Percentiles rank a stretch among this genome's conserved stretches.
These are phyloP conservation scores for Lethrus apterus DNA, from an alignment of 1,140 invertebrate genomes.

Conservation along the genomic window DNA sequence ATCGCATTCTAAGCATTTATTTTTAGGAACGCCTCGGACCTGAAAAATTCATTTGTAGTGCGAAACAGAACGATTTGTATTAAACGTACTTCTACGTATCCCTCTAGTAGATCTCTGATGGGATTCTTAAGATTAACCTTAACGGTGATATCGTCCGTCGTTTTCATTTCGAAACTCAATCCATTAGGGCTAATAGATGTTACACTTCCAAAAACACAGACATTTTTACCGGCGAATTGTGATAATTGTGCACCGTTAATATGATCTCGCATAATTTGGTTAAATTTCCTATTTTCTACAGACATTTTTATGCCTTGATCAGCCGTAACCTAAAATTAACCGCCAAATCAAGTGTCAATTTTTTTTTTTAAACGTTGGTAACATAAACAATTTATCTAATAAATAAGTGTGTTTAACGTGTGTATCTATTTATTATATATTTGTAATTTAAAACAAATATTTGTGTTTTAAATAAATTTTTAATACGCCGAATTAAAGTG, in stretches of 20 bases:
- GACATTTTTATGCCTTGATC: constrained; percentile 1
- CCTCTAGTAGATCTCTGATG: constrained; percentile 4
- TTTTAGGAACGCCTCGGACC: constrained; percentile 23
- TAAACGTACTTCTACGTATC: constrained; percentile 20
- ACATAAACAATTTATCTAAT: no score
- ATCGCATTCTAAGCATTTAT: constrained; percentile 18
- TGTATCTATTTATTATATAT: no score
- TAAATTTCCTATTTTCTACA: constrained; percentile 3
- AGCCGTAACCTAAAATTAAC: no score
- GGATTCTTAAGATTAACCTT: constrained; percentile 25
- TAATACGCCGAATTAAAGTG: no score
- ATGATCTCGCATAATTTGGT: constrained; percentile 19
- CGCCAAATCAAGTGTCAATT: no score
- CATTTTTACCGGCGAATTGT: constrained; percentile 17
- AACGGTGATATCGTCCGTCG: constrained; percentile 17
- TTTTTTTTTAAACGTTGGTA: no score
- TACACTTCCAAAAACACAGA: constrained; percentile 20
- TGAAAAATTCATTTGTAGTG: constrained; percentile 10
- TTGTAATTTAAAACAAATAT: no score
- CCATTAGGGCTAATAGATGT: constrained; percentile 17
- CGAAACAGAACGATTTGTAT: neutral
- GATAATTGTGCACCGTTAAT: constrained; percentile 19
- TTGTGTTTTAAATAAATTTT: no score
- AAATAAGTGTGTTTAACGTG: no score
- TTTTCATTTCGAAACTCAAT: constrained; percentile 19